Base-by-base conservation (phyloP, 2,888 invertebrate genomes). In the Patella depressa region DNA sequence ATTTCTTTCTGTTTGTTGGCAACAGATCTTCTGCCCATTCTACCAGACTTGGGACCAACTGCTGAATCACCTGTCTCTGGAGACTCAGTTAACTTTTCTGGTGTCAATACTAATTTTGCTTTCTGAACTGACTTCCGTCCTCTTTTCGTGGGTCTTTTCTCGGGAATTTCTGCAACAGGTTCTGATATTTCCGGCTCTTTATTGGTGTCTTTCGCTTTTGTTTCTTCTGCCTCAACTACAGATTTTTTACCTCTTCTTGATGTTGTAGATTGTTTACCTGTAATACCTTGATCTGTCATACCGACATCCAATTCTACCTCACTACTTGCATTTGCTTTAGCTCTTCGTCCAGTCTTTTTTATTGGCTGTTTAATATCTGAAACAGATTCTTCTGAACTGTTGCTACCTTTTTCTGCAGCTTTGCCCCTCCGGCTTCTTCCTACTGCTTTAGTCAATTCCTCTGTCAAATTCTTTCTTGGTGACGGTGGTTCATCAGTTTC, bases 391-490 rank as follows among this genome's bases (percentile, higher is more conserved):
- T 57, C 57, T 57, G 15, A n/a, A 54, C 74, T 69, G 19, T 45
- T 45, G 17, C 74, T 74, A 74, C 74, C 69, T 53, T 53, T 74
- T n/a, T 54, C 7, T 4, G 4, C n/a, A 17, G 17, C 57, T 57
- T 57, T 57, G 17, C 17, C 19, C 17, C n/a, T n/a, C 7, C 65
- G 19, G 19, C 15, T 19, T 73, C 57, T 78, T 72, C 71, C 71
- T 9, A 57, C 71, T 45, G 55, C 73, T 17, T 17, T 73, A 19
- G 55, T 78, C 7, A 53, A 34, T 71, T 34, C 75, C 5, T 70
- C 70, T 24, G 53, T 75, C 54, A 76, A 75, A 19, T 74, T 65
- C 5, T 57, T 76, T 19, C 53, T 72, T 19, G 73, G 53, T 24
- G 53, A 57, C 45, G n/a, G 3, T 57, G 34, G 17, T 7, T 57